These are phyloP conservation scores for Anthophora plumipes DNA, from an alignment of 2,888 invertebrate species.

Conservation along the genomic window DNA sequence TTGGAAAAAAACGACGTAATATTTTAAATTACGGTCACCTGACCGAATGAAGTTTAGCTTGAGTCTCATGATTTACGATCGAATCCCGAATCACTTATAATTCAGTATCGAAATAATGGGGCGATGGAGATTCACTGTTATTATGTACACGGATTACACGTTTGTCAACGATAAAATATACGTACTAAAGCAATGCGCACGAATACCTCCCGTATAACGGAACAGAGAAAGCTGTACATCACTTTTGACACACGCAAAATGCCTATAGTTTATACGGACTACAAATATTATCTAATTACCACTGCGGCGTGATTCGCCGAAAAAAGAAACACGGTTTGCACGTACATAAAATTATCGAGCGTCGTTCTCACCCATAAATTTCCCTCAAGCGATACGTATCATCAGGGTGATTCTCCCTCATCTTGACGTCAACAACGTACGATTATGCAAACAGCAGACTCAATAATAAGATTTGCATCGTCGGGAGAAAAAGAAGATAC, in stretches of 20 bases:
- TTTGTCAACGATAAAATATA: constrained; percentile 37
- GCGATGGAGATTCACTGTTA: constrained; percentile 10
- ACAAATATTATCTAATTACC: constrained; percentile 31
- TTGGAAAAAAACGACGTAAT: background rate
- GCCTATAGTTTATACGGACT: constrained; percentile 20
- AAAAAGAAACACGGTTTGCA: constrained; percentile 6
- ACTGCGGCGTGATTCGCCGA: constrained; percentile 31
- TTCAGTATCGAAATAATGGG: constrained; percentile 35
- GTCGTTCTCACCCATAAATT: background rate
- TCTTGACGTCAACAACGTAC: constrained; percentile 10
- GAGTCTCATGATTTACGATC: background rate
- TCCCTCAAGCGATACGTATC: background rate
- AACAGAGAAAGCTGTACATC: constrained; percentile 57
- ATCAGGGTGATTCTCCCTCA: constrained; percentile 5
- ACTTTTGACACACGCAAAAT: constrained; percentile 43
- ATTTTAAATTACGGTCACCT: constrained; percentile 10
- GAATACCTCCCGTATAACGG: constrained; percentile 36
- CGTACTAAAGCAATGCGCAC: constrained; percentile 35
- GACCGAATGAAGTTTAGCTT: constrained; percentile 13
- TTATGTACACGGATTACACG: constrained; percentile 38
- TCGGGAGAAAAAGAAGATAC: background rate
- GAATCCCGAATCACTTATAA: constrained; percentile 9
- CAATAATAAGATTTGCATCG: constrained; percentile 13
- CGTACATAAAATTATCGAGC: constrained; percentile 9
- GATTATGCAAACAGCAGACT: constrained; percentile 24